phyloP scores from a whole-genome alignment of 1,140 invertebrate species.

The Chlorops oryzae region DNA sequence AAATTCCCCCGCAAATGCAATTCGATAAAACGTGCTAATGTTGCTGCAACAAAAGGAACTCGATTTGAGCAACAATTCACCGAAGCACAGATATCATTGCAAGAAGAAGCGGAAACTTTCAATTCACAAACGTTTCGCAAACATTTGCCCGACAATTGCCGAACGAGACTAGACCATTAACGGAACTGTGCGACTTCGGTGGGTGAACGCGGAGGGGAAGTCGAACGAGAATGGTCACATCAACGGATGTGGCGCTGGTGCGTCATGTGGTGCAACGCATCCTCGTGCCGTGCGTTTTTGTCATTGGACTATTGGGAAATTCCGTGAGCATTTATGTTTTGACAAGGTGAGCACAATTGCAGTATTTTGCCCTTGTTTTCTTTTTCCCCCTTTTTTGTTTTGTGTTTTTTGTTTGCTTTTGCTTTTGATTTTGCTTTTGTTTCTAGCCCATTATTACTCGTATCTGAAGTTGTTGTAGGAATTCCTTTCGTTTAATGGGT shows the following conservation, averaged over 20 bases:
- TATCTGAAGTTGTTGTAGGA: no score
- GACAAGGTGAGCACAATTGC: constrained; percentile 52
- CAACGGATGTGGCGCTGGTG: constrained; percentile 42
- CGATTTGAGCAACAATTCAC: no score
- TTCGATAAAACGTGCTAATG: no score
- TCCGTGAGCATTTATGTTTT: constrained; percentile 67
- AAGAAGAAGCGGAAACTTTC: no score
- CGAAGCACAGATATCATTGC: no score
- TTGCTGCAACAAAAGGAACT: no score
- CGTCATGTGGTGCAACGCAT: constrained; percentile 57
- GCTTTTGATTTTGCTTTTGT: neutral
- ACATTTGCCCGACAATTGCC: no score
- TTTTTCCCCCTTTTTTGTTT: constrained; percentile 6
- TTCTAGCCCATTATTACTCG: neutral
- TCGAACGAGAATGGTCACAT: constrained; percentile 36
- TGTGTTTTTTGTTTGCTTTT: constrained; percentile 12
- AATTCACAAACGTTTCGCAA: no score
- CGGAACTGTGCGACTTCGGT: no score
- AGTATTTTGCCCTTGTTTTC: neutral
- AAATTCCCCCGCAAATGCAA: no score
- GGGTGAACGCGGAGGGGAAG: no score
- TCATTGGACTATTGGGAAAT: constrained; percentile 66
- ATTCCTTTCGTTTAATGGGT: constrained; percentile 1
- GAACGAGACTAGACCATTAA: no score
- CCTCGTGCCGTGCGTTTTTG: constrained; percentile 62